Percentiles rank a stretch among this genome's conserved stretches.
phyloP scores from a whole-genome alignment of 2,113 vertebrate species.

The Plestiodon gilberti region DNA sequence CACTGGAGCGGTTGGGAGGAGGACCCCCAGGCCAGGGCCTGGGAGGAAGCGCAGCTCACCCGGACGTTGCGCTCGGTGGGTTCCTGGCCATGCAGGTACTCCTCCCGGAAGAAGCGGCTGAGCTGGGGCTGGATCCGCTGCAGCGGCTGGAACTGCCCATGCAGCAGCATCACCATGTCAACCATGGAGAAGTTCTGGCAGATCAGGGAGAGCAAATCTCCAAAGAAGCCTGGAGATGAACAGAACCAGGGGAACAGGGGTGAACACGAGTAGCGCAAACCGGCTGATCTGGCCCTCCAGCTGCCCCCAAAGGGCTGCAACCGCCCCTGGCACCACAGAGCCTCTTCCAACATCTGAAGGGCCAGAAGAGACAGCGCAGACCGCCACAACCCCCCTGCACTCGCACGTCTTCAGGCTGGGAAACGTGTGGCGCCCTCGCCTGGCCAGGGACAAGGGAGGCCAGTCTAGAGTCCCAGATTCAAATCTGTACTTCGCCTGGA shows the following conservation, averaged over 20 bases:
- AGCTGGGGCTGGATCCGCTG: slow-evolving; percentile 89
- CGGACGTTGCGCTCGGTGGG: slow-evolving; percentile 86
- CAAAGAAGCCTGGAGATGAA: slow-evolving; percentile 84
- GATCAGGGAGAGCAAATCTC: slow-evolving; percentile 88
- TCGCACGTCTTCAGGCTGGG: not conserved
- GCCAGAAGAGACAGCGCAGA: not conserved
- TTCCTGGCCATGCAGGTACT: slow-evolving; percentile 86
- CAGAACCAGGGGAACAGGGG: not conserved
- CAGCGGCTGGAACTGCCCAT: slow-evolving; percentile 89
- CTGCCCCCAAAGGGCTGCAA: not conserved
- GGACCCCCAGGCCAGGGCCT: rapidly evolving
- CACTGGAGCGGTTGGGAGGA: too few relatives aligned
- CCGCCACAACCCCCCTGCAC: not conserved
- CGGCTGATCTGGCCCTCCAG: not conserved
- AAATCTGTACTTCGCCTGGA: too few relatives aligned
- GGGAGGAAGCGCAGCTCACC: slow-evolving; percentile 66
- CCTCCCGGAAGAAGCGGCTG: slow-evolving; percentile 87
- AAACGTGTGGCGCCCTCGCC: not conserved
- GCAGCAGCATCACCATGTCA: slow-evolving; percentile 91
- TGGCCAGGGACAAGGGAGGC: not conserved
- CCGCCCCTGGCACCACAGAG: too few relatives aligned
- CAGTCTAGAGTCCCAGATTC: not conserved
- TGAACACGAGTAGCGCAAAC: too few relatives aligned
- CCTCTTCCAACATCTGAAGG: not conserved
- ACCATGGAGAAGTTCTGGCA: slow-evolving; percentile 94